Percentiles rank a stretch among this genome's conserved stretches.
Conservation (phyloP, 2,797 vertebrate genomes). For the Phalloptychus januarius region DNA sequence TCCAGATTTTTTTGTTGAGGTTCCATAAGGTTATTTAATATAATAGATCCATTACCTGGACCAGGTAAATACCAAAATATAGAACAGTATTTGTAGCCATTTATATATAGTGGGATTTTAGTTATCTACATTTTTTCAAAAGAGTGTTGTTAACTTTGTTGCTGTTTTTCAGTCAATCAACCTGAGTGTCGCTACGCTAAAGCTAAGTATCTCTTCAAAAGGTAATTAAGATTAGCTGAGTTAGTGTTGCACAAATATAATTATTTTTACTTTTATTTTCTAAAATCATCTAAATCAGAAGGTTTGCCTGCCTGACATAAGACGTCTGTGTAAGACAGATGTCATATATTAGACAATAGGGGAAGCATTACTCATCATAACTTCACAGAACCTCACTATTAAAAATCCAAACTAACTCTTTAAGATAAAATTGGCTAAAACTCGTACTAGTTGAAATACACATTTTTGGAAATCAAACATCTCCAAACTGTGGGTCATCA, state of each 20-base stretch:
- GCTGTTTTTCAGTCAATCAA: background rate
- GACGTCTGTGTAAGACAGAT: background rate
- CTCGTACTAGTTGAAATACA: slow-evolving; percentile 28
- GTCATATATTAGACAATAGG: no score
- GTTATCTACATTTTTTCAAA: background rate
- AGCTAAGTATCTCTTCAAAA: background rate
- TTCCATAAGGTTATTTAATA: background rate
- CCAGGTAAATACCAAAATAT: background rate
- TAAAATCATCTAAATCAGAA: background rate
- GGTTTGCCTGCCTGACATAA: background rate
- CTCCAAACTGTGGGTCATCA: slow-evolving; percentile 62
- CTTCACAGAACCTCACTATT: slow-evolving; percentile 4
- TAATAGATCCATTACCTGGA: background rate
- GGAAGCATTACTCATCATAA: background rate
- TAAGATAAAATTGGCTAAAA: slow-evolving; percentile 27
- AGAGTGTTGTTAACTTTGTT: background rate
- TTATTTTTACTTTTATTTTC: background rate
- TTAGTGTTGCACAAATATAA: background rate
- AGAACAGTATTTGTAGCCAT: background rate
- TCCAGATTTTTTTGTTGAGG: slow-evolving; percentile 1
- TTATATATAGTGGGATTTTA: background rate
- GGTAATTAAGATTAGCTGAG: background rate
- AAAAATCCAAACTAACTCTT: background rate
- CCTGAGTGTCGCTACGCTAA: background rate
- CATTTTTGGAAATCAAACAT: slow-evolving; percentile 31